Percentiles rank a stretch among this genome's conserved stretches.
These are phyloP conservation scores for Dryobotodes eremita DNA, from an alignment of 2,888 invertebrate genomes.

Conservation along the genomic window DNA sequence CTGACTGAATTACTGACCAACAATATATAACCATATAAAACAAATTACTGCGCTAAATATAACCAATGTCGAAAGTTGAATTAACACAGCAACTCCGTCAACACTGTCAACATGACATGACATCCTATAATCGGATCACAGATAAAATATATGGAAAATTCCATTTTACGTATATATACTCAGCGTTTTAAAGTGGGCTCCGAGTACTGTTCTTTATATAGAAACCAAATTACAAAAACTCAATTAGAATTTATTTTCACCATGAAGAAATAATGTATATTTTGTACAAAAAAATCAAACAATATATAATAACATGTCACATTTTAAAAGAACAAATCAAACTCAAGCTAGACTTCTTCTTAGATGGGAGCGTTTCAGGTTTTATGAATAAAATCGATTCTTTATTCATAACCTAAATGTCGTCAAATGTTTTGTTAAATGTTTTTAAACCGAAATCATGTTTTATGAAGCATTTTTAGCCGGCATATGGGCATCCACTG, in stretches of 20 bases:
- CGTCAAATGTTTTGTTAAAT: slow-evolving; percentile 57
- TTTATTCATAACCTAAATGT: slow-evolving; percentile 57
- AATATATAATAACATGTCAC: background rate
- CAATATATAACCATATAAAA: background rate
- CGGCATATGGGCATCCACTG: slow-evolving; percentile 91
- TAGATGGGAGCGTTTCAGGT: slow-evolving; percentile 29
- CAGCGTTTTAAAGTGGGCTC: background rate
- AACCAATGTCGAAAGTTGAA: slow-evolving; percentile 19
- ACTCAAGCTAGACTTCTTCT: slow-evolving; percentile 2
- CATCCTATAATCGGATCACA: slow-evolving; percentile 19
- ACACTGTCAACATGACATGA: slow-evolving; percentile 7
- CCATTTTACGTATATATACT: slow-evolving; percentile 26
- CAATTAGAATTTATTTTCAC: background rate
- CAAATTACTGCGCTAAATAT: slow-evolving; percentile 18
- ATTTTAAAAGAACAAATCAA: background rate
- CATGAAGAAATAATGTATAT: rapidly evolving
- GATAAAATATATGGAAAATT: slow-evolving; percentile 8
- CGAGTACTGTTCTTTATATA: background rate
- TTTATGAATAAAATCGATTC: slow-evolving; percentile 62
- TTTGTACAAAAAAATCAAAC: background rate
- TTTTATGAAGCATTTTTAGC: slow-evolving; percentile 89
- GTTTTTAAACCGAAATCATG: slow-evolving; percentile 76
- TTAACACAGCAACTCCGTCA: slow-evolving; percentile 2
- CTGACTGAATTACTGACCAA: slow-evolving; percentile 15
- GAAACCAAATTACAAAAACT: background rate